A percentile compares a stretch with the other conserved stretches of the same genome.
Conservation (phyloP, 2,797 vertebrate genomes). For the Cichlasoma orientale region DNA sequence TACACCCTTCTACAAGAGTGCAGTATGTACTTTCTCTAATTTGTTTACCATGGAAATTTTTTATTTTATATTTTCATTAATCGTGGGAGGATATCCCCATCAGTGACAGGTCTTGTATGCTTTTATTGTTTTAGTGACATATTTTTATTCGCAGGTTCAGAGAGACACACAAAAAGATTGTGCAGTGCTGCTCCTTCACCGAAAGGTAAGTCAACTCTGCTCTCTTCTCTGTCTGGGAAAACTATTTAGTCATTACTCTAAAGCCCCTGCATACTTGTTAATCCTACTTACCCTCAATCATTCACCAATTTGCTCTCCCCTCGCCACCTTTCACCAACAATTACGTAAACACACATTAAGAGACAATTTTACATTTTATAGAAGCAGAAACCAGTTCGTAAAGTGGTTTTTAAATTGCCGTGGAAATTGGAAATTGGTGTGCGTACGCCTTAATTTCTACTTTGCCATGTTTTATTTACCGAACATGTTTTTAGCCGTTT, state of each 20-base stretch:
- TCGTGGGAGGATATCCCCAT: too few species aligned
- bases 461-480: conserved; percentile 25
- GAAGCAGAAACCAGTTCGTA: conserved; percentile 20
- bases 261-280: conserved; percentile 47
- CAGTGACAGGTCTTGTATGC: too few species aligned
- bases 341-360: conserved; percentile 29
- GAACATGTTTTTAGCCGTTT: conserved; percentile 44
- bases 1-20: too few species aligned
- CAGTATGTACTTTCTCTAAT: too few species aligned
- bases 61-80: too few species aligned
- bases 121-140: not conserved
- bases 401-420: conserved; percentile 23
- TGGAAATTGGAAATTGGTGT: conserved; percentile 27
- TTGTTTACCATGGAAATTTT: too few species aligned
- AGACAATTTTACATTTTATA: conserved; percentile 29
- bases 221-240: conserved; percentile 21
- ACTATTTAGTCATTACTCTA: conserved; percentile 60
- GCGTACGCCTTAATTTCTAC: conserved; percentile 6
- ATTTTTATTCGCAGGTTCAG: conserved; percentile 67
- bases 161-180: conserved; percentile 54
- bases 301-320: conserved; percentile 24
- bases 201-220: conserved; percentile 70
- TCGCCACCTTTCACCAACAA: conserved; percentile 44
- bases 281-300: conserved; percentile 45
- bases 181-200: conserved; percentile 53